Conservation (phyloP, 2,113 vertebrate species). For the Nibea albiflora region DNA sequence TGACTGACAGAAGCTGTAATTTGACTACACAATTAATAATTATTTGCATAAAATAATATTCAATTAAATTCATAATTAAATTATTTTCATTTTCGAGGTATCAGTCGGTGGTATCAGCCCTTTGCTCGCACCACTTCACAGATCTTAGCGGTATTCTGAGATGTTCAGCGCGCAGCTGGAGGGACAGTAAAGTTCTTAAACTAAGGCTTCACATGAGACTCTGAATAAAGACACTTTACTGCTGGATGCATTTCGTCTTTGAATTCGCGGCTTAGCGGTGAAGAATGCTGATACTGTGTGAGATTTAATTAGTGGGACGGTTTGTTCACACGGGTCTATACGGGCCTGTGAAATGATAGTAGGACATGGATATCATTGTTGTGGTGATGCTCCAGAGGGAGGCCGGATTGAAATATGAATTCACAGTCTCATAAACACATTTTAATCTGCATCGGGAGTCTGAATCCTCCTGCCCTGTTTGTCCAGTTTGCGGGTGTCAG, state of each 20-base stretch:
- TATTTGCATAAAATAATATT: no score
- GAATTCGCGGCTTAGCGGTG: not conserved
- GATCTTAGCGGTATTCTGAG: no score
- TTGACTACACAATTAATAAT: no score
- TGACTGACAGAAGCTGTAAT: no score
- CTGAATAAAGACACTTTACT: not conserved
- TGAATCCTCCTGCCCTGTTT: conserved; percentile 1
- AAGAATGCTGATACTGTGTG: not conserved
- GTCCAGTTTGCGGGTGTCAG: conserved; percentile 4
- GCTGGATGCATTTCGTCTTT: not conserved
- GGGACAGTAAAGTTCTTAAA: not conserved
- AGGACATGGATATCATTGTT: not conserved
- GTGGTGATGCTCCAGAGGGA: conserved; percentile 23
- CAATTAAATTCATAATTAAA: not conserved
- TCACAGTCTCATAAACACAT: conserved; percentile 52
- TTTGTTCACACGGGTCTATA: conserved; percentile 2
- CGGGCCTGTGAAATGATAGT: conserved; percentile 5
- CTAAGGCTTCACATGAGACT: not conserved
- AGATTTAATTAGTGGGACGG: not conserved
- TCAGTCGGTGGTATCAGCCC: no score
- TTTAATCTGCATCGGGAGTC: not conserved
- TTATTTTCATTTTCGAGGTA: no score
- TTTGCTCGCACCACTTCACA: no score
- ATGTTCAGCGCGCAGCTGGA: not conserved
- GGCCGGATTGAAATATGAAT: conserved; percentile 20